Evolutionary conservation across 2,797 vertebrate genomes (phyloP), one percentile per base, ranked within the genome.

Genomic region (Chelon auratus): DNA sequence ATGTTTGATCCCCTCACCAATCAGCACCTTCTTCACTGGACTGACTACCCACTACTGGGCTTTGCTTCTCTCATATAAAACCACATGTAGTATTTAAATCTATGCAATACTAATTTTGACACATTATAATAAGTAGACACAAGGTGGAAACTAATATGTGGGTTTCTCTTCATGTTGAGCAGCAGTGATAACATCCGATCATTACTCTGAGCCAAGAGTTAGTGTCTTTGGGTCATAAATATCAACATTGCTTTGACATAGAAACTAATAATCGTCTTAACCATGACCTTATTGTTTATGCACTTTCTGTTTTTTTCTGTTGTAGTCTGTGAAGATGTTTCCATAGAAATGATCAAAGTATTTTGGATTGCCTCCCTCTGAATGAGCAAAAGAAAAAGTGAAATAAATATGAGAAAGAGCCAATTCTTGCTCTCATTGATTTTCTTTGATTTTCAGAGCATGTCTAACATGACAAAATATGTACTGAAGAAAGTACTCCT

Each of bases 1-100:
- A 65, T 77, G 5, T 80, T 75, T 80, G 47, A 75, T 72, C 14
- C 13, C 18, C 26, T 60, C 56, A 62, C 50, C 37, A 13, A 62
- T 47, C 62, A 65, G 15, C 4, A 72, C 22, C 26, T 36, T 62
- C 54, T 58, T 68, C 37, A 37, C 62, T 13, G 26, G 15, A 61
- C 26, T 39, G 54, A 67, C 64, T 61, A 17, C 18, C 17, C 42
- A 26, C 37, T 42, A 15, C 62, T 48, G 47, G 15, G n/a, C 26
- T 48, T 50, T 65, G 48, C 48, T 71, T 39, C 60, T 60, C 6
- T 9, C 26, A 50, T 12, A 33, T 66, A 14, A 40, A n/a, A 52
- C 0, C 18, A 22, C 26, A 51, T 43, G 9, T n/a, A 8, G 14
- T 7, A 26, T 57, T 33, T 5, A 22, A n/a, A 39, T 50, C 14